These are phyloP conservation scores for Sebastes glaucus DNA, from an alignment of 2,797 vertebrate species.

Conservation along the genomic window DNA sequence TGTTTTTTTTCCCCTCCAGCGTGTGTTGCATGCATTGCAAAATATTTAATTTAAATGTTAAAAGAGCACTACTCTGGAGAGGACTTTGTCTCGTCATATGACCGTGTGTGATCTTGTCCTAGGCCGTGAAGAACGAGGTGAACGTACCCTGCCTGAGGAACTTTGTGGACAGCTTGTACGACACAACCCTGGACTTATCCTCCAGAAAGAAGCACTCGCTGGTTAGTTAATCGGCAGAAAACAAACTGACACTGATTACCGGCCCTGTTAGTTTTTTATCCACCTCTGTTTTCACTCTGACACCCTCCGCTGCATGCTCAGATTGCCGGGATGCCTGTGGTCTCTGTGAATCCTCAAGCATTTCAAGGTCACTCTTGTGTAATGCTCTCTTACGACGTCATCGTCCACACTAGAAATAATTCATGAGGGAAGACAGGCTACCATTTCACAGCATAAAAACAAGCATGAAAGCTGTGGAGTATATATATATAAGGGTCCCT, in stretches of 20 bases:
- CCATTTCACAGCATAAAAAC: slow-evolving; percentile 13
- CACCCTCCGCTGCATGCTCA: slow-evolving; percentile 14
- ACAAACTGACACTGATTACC: slow-evolving; percentile 14
- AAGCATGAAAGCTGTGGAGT: not conserved
- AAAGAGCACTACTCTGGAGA: not conserved
- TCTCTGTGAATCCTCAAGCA: slow-evolving; percentile 53
- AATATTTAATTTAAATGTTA: not conserved
- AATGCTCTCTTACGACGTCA: slow-evolving; percentile 17
- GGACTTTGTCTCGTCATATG: not conserved
- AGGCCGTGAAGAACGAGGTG: slow-evolving; percentile 99
- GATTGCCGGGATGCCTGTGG: slow-evolving; percentile 38
- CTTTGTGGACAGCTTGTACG: slow-evolving; percentile 98
- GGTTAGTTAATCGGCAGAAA: slow-evolving; percentile 81
- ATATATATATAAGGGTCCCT: not conserved
- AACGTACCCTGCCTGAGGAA: slow-evolving; percentile 98
- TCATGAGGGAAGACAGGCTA: slow-evolving; percentile 26
- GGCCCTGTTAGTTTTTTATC: slow-evolving; percentile 22
- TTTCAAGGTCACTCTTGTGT: slow-evolving; percentile 48
- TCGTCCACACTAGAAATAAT: slow-evolving; percentile 25
- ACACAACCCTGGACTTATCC: slow-evolving; percentile 95
- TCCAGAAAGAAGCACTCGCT: slow-evolving; percentile 98
- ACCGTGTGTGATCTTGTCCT: slow-evolving; percentile 36
- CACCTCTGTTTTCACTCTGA: slow-evolving; percentile 5
- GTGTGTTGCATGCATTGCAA: not conserved
- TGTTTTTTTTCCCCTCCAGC: slow-evolving; percentile 41